Percentiles rank a stretch among this genome's conserved stretches.
Evolutionary conservation across 2,888 invertebrate genomes (phyloP).

Genomic region (Brenthis daphne): DNA sequence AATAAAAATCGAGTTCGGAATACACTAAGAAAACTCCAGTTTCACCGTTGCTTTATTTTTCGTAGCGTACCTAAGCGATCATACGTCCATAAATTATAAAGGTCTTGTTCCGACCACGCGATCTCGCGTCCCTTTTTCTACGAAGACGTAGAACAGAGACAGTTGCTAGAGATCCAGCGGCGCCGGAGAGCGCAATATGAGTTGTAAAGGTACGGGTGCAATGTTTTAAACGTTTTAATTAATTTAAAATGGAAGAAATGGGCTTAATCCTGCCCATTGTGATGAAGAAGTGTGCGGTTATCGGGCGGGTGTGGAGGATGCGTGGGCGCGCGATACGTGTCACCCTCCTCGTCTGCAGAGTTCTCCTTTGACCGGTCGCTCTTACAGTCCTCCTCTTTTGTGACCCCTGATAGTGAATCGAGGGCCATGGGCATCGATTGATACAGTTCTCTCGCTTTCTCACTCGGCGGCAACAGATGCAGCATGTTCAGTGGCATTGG

Average conservation of each 20-base stretch:
- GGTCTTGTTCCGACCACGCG: slow-evolving; percentile 20
- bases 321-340: slow-evolving; percentile 76
- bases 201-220: slow-evolving; percentile 35
- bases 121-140: slow-evolving; percentile 1
- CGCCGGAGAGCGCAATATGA: slow-evolving; percentile 23
- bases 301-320: slow-evolving; percentile 81
- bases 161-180: slow-evolving; percentile 11
- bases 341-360: slow-evolving; percentile 82
- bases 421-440: slow-evolving; percentile 81
- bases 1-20: slow-evolving; percentile 46
- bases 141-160: slow-evolving; percentile 3
- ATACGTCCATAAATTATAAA: slow-evolving; percentile 37
- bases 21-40: slow-evolving; percentile 61
- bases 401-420: slow-evolving; percentile 77
- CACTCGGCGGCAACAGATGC: slow-evolving; percentile 90
- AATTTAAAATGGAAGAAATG: slow-evolving; percentile 29
- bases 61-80: slow-evolving; percentile 37
- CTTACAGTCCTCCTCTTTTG: slow-evolving; percentile 85
- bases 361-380: slow-evolving; percentile 84
- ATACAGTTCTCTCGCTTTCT: slow-evolving; percentile 86
- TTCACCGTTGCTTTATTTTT: slow-evolving; percentile 48
- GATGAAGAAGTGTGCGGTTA: slow-evolving; percentile 86
- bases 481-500: slow-evolving; percentile 93
- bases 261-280: slow-evolving; percentile 90
- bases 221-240: slow-evolving; percentile 33